phyloP scores from a whole-genome alignment of 2,888 invertebrate genomes.

The Aphodius sticticus region DNA sequence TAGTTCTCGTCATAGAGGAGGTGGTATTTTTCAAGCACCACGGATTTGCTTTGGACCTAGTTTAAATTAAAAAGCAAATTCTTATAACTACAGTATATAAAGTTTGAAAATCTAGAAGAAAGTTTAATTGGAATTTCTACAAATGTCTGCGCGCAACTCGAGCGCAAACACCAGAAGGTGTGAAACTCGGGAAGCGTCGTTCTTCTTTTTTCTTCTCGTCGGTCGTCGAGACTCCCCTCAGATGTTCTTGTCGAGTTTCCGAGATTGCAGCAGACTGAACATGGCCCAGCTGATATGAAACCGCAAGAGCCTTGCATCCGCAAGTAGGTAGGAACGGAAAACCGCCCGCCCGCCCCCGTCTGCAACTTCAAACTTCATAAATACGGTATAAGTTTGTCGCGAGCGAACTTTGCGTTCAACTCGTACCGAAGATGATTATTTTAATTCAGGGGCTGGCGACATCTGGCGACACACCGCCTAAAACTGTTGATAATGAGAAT shows the following conservation, averaged over 20 bases:
- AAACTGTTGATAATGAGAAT: slow-evolving; percentile 48
- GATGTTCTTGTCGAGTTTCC: slow-evolving; percentile 4
- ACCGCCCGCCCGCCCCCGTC: not conserved
- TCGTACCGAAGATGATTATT: slow-evolving; percentile 53
- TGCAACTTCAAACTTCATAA: slow-evolving; percentile 53
- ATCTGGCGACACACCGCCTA: slow-evolving; percentile 50
- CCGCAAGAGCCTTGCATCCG: slow-evolving; percentile 4
- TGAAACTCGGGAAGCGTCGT: not conserved
- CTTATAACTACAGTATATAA: not conserved
- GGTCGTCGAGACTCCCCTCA: not conserved
- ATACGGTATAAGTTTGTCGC: slow-evolving; percentile 52
- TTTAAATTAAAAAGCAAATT: not conserved
- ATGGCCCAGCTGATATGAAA: not conserved
- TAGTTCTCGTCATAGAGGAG: too few species aligned
- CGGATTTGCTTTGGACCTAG: not conserved
- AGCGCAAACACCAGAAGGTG: slow-evolving; percentile 4
- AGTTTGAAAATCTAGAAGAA: not conserved
- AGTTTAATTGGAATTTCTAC: slow-evolving; percentile 4
- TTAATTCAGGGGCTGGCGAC: slow-evolving; percentile 50
- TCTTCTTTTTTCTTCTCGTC: not conserved
- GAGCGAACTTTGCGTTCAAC: slow-evolving; percentile 49
- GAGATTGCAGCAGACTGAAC: slow-evolving; percentile 4
- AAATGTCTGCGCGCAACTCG: not conserved
- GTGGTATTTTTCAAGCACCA: too few species aligned
- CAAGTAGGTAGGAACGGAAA: not conserved